Base-by-base conservation (phyloP, 2,113 vertebrate species). In the Dipodomys stephensi region DNA sequence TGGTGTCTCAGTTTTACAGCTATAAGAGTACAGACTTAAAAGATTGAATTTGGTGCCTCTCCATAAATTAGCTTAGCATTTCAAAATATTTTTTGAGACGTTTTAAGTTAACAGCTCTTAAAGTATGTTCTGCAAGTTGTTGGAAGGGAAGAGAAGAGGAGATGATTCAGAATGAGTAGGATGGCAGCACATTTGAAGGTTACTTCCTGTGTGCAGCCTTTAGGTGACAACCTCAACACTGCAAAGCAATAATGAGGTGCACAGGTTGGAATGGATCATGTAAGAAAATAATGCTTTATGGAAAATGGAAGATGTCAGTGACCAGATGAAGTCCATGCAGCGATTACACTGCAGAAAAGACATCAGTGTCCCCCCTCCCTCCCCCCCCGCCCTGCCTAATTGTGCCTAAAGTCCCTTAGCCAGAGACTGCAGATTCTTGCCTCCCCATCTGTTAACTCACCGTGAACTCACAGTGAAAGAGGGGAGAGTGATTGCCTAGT, bases 81-180 rank as follows among this genome's bases (percentile, higher is more conserved):
- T 88, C 71, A 88, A 92, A 88, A 93, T 49, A 49, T 0, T 35
- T 94, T 97, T 95, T 89, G 88, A 95, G 94, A 97, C 94, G 92
- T 85, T 94, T 44, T 96, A 88, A 91, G 95, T 90, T 92, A 95
- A 95, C 77, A 92, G 88, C 86, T 85, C 92, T 84, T 97, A 95
- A 90, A 97, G 62, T 92, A 90, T 79, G 83, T 94, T 60, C 64
- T 83, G 92, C 95, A 97, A 80, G 94, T 83, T 83, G 5, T 87
- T 32, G 57, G 8, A 85, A 90, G 71, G 49, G 85, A 91, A 97
- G 79, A 76, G 23, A 57, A 73, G 80, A 85, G 93, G 90, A 94
- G 88, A 69, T 62, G 57, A 87, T 82, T 93, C 39, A 27, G 88
- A 87, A 16, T 71, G 69, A 78, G 82, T 57, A 13, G 53, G 15